A percentile compares a stretch with the other conserved stretches of the same genome.
Evolutionary conservation across 2,888 invertebrate species (phyloP).

Genomic region (Laothoe populi): DNA sequence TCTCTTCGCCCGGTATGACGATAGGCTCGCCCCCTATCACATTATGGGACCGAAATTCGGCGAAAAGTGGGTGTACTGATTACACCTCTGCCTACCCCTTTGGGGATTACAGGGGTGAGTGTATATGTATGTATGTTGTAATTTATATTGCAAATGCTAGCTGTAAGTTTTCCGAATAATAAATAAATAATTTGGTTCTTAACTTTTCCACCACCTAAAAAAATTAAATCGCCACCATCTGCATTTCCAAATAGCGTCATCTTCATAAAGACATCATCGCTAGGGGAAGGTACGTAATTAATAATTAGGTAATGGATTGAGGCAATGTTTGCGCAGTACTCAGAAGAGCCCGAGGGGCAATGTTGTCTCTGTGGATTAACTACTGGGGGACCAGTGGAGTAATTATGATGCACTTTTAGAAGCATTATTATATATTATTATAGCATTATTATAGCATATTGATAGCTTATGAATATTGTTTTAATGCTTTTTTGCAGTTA

Average conservation of each 20-base stretch:
- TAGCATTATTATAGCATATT: too few species aligned
- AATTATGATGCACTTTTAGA: not conserved
- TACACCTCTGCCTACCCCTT: too few species aligned
- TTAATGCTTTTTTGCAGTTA: too few species aligned
- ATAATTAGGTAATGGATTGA: constrained; percentile 72
- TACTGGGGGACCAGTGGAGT: not conserved
- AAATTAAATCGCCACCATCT: not conserved
- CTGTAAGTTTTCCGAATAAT: too few species aligned
- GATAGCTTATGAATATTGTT: not conserved
- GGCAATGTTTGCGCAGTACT: constrained; percentile 37
- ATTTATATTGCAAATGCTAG: too few species aligned
- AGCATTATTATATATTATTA: too few species aligned
- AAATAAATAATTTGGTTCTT: not conserved
- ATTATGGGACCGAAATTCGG: too few species aligned
- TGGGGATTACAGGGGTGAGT: too few species aligned
- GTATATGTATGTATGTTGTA: too few species aligned
- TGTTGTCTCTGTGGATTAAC: constrained; percentile 17
- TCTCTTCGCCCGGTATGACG: too few species aligned
- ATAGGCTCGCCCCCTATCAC: too few species aligned
- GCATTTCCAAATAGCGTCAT: constrained; percentile 33
- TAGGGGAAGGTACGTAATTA: constrained; percentile 64
- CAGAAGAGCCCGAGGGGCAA: not conserved
- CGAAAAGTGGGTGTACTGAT: too few species aligned
- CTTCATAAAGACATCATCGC: constrained; percentile 63
- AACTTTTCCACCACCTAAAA: not conserved